Evolutionary conservation across 2,113 vertebrate genomes (phyloP), one percentile per base, ranked within the genome.

Genomic region (Gobiocypris rarus): DNA sequence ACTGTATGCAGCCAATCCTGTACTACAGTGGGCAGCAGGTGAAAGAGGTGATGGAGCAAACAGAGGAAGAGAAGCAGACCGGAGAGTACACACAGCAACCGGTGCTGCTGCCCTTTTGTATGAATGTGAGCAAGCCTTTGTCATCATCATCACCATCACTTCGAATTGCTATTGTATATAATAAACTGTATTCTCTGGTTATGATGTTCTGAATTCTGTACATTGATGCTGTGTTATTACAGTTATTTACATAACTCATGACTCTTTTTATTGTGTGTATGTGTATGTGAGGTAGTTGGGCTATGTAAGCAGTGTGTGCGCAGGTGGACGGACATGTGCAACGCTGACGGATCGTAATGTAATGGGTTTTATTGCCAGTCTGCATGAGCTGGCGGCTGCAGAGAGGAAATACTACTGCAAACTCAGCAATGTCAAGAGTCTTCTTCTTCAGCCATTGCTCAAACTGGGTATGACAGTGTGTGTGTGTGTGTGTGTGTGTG

Each of bases 371-470:
- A 97, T 97, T 31, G 96, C 96, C 89, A 96, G 95, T 90, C 94
- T 99, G 43, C 97, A 99, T 26, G 97, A 99, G 89, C 91, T 99
- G 90, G 97, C 96, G 2, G 92, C 97, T 3, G 95, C 96, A 0
- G 98, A 99, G 93, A 95, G 97, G 89, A 95, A 91, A 86, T 97
- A 97, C 93, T 98, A 99, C 93, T 95, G 92, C 92, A 96, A 92
- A 90, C 94, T 99, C 87, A 96, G 95, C 4, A 94, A 92, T 86
- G 87, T 98, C 86, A 99, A 97, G 92, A 95, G 93, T 38, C 95
- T 96, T 88, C 91, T 98, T 65, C 92, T 99, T 11, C 94, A 95
- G 89, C 97, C 98, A 77, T 95, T 99, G 87, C 93, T 99, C 87
- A 96, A 96, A 86, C 92, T 97, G 81, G 98, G 98, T 99, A 91